Conservation (phyloP, 2,888 invertebrate species). For the Erynnis tages region DNA sequence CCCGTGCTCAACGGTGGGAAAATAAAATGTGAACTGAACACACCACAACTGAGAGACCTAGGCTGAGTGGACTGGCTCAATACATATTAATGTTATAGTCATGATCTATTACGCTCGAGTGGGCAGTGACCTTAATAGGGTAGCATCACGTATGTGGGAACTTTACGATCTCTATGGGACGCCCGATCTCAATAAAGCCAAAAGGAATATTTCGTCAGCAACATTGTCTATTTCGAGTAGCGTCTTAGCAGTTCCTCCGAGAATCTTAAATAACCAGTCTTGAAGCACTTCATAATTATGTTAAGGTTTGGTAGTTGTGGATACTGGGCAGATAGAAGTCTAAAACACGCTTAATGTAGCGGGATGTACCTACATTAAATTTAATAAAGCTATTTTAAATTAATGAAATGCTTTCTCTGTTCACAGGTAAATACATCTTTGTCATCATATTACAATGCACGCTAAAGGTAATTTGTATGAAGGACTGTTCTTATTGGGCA, state of each 20-base stretch:
- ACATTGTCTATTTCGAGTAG: not conserved
- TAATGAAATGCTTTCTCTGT: constrained; percentile 1
- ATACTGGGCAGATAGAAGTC: no score
- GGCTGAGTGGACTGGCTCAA: not conserved
- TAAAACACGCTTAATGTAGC: no score
- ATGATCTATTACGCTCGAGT: not conserved
- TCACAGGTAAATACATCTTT: constrained; percentile 18
- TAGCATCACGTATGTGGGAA: not conserved
- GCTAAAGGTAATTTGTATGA: not conserved
- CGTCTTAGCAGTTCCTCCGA: no score
- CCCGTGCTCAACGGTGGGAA: no score
- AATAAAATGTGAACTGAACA: no score
- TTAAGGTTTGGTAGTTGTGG: no score
- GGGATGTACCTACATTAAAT: no score
- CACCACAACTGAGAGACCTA: no score
- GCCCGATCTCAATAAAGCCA: constrained; percentile 12
- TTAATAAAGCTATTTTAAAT: not conserved
- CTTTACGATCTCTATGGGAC: constrained; percentile 19
- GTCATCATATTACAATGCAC: not conserved
- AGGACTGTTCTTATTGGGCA: no score
- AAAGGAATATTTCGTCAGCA: constrained; percentile 1
- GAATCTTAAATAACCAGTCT: no score
- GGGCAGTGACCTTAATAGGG: not conserved
- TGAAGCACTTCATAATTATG: no score
- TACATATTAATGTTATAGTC: not conserved